Base-by-base conservation (phyloP, 2,888 invertebrate species). In the Drosophila fulvimacula region DNA sequence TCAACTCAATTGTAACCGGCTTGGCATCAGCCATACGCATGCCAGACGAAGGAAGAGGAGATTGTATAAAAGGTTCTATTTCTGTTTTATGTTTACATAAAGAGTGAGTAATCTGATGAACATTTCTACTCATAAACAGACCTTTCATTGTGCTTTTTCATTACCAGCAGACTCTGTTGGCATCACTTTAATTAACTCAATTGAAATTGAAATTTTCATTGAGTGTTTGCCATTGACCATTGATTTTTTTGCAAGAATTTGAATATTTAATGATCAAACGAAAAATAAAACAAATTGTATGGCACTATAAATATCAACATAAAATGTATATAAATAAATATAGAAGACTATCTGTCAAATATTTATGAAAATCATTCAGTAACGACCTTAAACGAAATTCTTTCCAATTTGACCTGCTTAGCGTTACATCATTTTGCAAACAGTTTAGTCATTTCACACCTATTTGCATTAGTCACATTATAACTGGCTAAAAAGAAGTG, bases 391-490 rank as follows among this genome's bases (percentile, higher is more conserved):
- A 68, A 68, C 24, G 75, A 78, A 82, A 82, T 88, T 88, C 88
- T 88, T 73, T 67, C 41, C 30, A 57, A 32, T 41, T 17, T 13
- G 51, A 65, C 17, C 62, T 52, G 19, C 41, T n/a, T 21, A 64
- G 55, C 30, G 78, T 83, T 83, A 80, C 88, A 83, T 88, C 64
- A 83, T 71, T 78, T 78, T 41, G 75, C 76, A 56, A 61, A 58
- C 17, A 65, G 81, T 88, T 76, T 65, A 88, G 82, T 82, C 82
- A 86, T 44, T 72, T 48, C 21, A 57, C 13, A 24, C 10, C 19
- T 42, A 48, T n/a, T 39, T n/a, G n/a, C 10, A 17, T 55, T 42
- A 13, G 11, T 2, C 27, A 24, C n/a, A 24, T 44, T 44, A 24
- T 24, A 24, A 9, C 21, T 9, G 9, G 1, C 7, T 17, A 17